Evolutionary conservation across 1,140 invertebrate genomes (phyloP).

Genomic region (Polyergus mexicanus): DNA sequence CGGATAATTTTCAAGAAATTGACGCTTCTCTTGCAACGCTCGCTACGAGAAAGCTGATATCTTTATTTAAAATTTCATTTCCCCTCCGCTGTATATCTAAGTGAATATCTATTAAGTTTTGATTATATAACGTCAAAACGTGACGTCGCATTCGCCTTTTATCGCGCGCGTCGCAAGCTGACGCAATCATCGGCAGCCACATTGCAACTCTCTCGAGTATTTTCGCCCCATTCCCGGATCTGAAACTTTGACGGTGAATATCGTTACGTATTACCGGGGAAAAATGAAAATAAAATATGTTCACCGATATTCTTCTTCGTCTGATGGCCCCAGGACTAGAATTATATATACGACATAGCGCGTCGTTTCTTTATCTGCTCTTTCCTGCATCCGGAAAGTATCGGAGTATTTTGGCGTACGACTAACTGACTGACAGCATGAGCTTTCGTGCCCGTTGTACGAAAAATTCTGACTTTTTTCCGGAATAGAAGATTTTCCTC

Average conservation of each 20-base stretch:
- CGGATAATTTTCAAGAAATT: background rate
- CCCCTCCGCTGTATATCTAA: background rate
- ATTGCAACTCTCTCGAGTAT: conserved; percentile 27
- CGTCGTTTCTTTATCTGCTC: conserved; percentile 34
- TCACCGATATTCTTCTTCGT: background rate
- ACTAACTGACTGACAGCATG: conserved; percentile 36
- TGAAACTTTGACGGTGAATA: conserved; percentile 11
- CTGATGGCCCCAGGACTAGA: background rate
- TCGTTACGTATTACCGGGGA: conserved; percentile 49
- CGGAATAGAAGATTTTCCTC: conserved; percentile 24
- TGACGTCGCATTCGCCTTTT: background rate
- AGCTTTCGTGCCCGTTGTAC: conserved; percentile 42
- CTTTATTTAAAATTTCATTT: conserved; percentile 10
- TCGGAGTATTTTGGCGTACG: conserved; percentile 54
- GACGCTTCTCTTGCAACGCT: background rate
- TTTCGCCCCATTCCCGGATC: background rate
- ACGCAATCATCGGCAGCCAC: conserved; percentile 24
- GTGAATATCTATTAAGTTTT: conserved; percentile 4
- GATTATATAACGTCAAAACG: background rate
- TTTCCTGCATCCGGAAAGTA: conserved; percentile 44
- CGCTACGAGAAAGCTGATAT: too few species aligned
- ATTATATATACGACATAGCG: conserved; percentile 40
- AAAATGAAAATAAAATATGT: conserved; percentile 53
- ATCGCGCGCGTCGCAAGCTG: background rate
- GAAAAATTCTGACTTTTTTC: conserved; percentile 46